Percentiles rank a stretch among this genome's conserved stretches.
phyloP scores from a whole-genome alignment of 2,888 invertebrate species.

The Zelleria hepariella region DNA sequence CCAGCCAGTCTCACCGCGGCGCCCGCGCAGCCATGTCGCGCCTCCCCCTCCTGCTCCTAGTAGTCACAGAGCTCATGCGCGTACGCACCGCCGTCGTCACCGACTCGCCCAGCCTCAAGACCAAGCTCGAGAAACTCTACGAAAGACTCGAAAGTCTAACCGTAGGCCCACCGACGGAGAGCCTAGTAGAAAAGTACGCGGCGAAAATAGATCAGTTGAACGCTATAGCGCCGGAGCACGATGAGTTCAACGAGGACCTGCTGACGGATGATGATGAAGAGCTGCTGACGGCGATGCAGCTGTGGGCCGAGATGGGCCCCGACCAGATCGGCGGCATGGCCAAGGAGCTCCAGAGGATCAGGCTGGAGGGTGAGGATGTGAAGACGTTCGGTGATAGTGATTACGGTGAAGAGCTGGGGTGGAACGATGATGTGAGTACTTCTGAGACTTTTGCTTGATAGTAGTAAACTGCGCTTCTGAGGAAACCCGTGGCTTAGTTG shows the following conservation, averaged over 20 bases:
- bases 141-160: conserved; percentile 48
- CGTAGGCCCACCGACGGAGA: conserved; percentile 8
- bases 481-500: background rate
- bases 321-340: conserved; percentile 44
- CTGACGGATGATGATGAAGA: conserved; percentile 51
- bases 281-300: conserved; percentile 42
- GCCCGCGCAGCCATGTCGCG: conserved; percentile 46
- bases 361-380: conserved; percentile 27
- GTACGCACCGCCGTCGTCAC: conserved; percentile 44
- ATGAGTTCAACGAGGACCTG: conserved; percentile 14
- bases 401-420: conserved; percentile 39
- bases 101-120: conserved; percentile 38
- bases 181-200: conserved; percentile 30
- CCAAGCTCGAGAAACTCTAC: conserved; percentile 41
- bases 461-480: background rate
- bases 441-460: background rate
- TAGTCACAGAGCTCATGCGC: conserved; percentile 24
- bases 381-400: conserved; percentile 26
- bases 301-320: conserved; percentile 40
- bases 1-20: conserved; percentile 31
- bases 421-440: conserved; percentile 51
- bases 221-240: conserved; percentile 25
- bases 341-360: conserved; percentile 43
- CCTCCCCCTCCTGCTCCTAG: conserved; percentile 33
- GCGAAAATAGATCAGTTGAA: conserved; percentile 48